phyloP scores from a whole-genome alignment of 2,888 invertebrate genomes.

The Noctuana brunneofusca region DNA sequence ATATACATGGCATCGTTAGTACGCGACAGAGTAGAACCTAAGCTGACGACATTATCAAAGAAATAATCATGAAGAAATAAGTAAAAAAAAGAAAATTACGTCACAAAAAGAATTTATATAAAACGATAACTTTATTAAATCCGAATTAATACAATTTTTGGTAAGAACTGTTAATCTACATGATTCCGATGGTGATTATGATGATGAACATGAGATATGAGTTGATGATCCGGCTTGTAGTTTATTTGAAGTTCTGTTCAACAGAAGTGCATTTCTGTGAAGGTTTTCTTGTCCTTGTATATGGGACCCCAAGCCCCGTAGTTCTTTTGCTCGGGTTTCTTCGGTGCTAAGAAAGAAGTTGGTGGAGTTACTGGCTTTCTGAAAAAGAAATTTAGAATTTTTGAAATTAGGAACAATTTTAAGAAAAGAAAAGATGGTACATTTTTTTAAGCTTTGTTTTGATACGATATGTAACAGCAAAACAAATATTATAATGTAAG shows the following conservation, averaged over 20 bases:
- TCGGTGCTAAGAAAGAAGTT: slow-evolving; percentile 60
- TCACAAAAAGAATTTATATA: slow-evolving; percentile 46
- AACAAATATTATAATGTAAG: too few species aligned
- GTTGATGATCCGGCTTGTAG: slow-evolving; percentile 36
- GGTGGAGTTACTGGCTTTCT: slow-evolving; percentile 61
- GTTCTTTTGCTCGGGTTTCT: slow-evolving; percentile 71
- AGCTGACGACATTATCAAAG: slow-evolving; percentile 38
- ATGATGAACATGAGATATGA: slow-evolving; percentile 49
- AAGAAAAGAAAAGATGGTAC: background rate
- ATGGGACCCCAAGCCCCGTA: slow-evolving; percentile 88
- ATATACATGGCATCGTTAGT: slow-evolving; percentile 55
- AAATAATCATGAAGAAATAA: slow-evolving; percentile 35
- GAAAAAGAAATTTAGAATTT: slow-evolving; percentile 42
- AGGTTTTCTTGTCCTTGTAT: slow-evolving; percentile 89
- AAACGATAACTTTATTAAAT: slow-evolving; percentile 38
- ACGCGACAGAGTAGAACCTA: slow-evolving; percentile 45
- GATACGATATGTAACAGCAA: too few species aligned
- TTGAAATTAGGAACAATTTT: background rate
- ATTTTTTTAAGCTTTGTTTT: too few species aligned
- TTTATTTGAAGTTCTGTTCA: slow-evolving; percentile 47
- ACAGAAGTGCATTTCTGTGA: slow-evolving; percentile 87
- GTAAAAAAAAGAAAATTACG: slow-evolving; percentile 38
- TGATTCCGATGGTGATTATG: slow-evolving; percentile 44
- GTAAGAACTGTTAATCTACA: slow-evolving; percentile 32
- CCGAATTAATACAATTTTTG: slow-evolving; percentile 37